Evolutionary conservation across 2,888 invertebrate species (phyloP).

Genomic region (Mythimna impura): DNA sequence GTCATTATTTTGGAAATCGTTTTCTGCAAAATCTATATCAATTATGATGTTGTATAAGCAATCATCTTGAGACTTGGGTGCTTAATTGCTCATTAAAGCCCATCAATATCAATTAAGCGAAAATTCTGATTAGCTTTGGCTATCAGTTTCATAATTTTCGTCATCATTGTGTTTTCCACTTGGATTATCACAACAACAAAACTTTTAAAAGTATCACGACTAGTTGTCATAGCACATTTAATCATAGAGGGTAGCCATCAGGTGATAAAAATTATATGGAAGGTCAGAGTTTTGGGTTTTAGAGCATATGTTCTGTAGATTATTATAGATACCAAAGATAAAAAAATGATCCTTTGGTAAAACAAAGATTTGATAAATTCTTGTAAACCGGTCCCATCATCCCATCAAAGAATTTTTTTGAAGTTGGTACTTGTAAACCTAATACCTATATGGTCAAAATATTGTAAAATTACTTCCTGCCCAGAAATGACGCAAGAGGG

Average conservation of each 20-base stretch:
- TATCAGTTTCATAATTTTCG: constrained; percentile 28
- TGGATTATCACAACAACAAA: not conserved
- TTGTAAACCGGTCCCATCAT: not conserved
- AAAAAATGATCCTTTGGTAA: not conserved
- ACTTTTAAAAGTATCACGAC: not conserved
- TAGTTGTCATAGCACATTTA: too few relatives aligned
- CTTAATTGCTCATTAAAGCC: constrained; percentile 40
- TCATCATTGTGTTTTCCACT: constrained; percentile 4
- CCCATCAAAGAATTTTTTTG: constrained; percentile 15
- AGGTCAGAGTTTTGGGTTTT: not conserved
- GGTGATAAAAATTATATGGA: not conserved
- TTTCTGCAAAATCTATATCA: constrained; percentile 57
- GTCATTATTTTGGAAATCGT: constrained; percentile 57
- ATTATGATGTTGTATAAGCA: constrained; percentile 39
- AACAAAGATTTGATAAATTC: not conserved
- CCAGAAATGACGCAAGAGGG: constrained; percentile 55
- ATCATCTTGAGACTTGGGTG: constrained; percentile 43
- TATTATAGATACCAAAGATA: not conserved
- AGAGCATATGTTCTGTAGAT: not conserved
- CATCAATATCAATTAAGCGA: constrained; percentile 33
- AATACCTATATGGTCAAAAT: constrained; percentile 23
- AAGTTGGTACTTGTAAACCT: constrained; percentile 19
- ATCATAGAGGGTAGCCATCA: too few relatives aligned
- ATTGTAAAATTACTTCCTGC: constrained; percentile 62
- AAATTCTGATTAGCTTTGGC: constrained; percentile 22